These are phyloP conservation scores for Drosophila dunni DNA, from an alignment of 1,140 invertebrate genomes.

Conservation along the genomic window DNA sequence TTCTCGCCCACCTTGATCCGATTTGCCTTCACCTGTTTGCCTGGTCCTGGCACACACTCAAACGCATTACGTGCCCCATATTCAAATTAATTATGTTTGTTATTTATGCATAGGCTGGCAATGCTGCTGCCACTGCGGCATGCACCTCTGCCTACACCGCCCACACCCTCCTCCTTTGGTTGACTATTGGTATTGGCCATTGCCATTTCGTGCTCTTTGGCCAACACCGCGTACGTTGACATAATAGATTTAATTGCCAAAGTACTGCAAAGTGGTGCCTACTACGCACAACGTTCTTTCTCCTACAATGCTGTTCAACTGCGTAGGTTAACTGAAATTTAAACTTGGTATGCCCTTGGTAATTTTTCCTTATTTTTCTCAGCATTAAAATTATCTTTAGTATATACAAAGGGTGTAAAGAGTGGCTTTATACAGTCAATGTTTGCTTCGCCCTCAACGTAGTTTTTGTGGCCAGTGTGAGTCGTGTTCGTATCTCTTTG, in stretches of 20 bases:
- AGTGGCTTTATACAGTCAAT: background rate
- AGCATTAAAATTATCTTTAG: background rate
- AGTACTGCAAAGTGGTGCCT: constrained; percentile 1
- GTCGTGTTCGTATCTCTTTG: background rate
- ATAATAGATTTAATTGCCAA: constrained; percentile 51
- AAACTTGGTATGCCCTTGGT: background rate
- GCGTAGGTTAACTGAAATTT: background rate
- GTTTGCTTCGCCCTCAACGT: constrained; percentile 12
- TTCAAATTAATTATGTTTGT: constrained; percentile 83
- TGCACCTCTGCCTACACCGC: background rate
- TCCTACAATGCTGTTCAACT: background rate
- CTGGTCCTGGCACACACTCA: constrained; percentile 2
- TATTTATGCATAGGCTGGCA: constrained; percentile 70
- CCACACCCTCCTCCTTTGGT: background rate
- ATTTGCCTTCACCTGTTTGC: constrained; percentile 11
- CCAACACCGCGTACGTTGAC: constrained; percentile 31
- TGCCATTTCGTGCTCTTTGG: constrained; percentile 42
- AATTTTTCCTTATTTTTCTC: background rate
- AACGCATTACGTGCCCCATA: constrained; percentile 54
- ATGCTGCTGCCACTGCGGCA: constrained; percentile 1
- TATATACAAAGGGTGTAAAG: background rate
- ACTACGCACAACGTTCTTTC: constrained; percentile 4
- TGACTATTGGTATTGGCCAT: constrained; percentile 17
- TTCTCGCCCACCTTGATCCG: background rate
- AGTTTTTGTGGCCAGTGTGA: background rate